phyloP scores from a whole-genome alignment of 2,888 invertebrate species.

The Lycaena phlaeas region DNA sequence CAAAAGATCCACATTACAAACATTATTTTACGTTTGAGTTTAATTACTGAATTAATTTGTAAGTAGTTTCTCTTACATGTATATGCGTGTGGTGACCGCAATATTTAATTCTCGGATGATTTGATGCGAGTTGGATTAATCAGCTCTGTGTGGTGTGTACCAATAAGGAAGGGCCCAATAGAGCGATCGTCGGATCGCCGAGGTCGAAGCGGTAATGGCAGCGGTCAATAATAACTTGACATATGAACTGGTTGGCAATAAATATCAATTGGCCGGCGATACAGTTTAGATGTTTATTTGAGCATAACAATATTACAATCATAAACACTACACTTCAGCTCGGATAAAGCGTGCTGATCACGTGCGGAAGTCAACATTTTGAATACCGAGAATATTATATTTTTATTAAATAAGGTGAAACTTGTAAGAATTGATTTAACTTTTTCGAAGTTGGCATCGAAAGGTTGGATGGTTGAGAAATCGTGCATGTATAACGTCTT shows the following conservation, averaged over 20 bases:
- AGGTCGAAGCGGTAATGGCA: slow-evolving; percentile 52
- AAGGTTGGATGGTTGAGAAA: too few relatives aligned
- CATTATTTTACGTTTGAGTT: background rate
- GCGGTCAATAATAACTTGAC: slow-evolving; percentile 53
- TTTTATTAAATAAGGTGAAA: too few relatives aligned
- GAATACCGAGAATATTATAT: too few relatives aligned
- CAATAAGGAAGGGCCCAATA: slow-evolving; percentile 40
- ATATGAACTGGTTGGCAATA: slow-evolving; percentile 50
- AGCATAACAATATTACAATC: background rate
- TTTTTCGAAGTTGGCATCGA: too few relatives aligned
- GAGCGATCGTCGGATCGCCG: slow-evolving; percentile 43
- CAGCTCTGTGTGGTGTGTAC: slow-evolving; percentile 24
- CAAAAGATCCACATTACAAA: slow-evolving; percentile 14
- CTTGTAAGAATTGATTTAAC: too few relatives aligned
- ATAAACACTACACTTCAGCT: background rate
- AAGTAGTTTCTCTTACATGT: background rate
- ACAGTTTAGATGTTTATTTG: slow-evolving; percentile 8
- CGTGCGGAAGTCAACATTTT: background rate
- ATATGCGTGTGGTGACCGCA: background rate
- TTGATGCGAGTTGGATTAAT: slow-evolving; percentile 18
- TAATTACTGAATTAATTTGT: background rate
- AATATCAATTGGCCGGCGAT: slow-evolving; percentile 40
- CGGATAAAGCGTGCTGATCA: background rate
- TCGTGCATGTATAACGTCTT: too few relatives aligned
- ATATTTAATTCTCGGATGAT: background rate